phyloP scores from a whole-genome alignment of 2,888 invertebrate species.

The Drosophila leonis region DNA sequence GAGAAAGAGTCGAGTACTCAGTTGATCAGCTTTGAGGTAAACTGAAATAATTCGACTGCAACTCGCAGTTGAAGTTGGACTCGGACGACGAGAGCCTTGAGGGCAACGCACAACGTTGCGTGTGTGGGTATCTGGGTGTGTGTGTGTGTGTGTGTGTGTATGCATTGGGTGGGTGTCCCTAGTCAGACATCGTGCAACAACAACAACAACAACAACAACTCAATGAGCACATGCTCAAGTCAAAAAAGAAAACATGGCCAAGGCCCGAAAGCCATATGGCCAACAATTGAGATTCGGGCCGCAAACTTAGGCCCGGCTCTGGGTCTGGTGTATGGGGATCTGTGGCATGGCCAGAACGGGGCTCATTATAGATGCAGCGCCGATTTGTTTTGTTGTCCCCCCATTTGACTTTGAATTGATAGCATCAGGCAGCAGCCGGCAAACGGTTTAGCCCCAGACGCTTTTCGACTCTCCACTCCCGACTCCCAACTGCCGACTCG shows the following conservation, averaged over 20 bases:
- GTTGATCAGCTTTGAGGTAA: constrained; percentile 26
- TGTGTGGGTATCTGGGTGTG: constrained; percentile 31
- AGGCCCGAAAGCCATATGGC: constrained; percentile 62
- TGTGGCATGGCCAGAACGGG: constrained; percentile 35
- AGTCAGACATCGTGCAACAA: constrained; percentile 53
- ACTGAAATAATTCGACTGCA: constrained; percentile 45
- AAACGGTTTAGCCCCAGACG: constrained; percentile 30
- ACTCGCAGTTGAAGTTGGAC: constrained; percentile 12
- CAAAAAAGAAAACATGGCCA: constrained; percentile 47
- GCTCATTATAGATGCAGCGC: constrained; percentile 84
- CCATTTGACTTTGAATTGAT: constrained; percentile 84
- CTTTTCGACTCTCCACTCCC: constrained; percentile 12
- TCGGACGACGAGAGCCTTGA: constrained; percentile 36
- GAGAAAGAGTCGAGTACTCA: background rate
- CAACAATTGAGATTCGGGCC: constrained; percentile 36
- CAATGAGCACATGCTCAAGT: constrained; percentile 69
- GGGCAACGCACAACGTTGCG: constrained; percentile 58
- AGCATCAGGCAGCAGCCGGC: constrained; percentile 71
- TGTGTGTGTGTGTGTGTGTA: constrained; percentile 37
- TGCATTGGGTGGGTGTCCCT: constrained; percentile 55
- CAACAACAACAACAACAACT: constrained; percentile 67
- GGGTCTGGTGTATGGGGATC: constrained; percentile 13
- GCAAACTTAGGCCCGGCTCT: constrained; percentile 5
- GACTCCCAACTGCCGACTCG: constrained; percentile 15
- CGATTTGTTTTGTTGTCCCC: constrained; percentile 83